Evolutionary conservation across 2,888 invertebrate species (phyloP).

Genomic region (Podotricha telesiphe): DNA sequence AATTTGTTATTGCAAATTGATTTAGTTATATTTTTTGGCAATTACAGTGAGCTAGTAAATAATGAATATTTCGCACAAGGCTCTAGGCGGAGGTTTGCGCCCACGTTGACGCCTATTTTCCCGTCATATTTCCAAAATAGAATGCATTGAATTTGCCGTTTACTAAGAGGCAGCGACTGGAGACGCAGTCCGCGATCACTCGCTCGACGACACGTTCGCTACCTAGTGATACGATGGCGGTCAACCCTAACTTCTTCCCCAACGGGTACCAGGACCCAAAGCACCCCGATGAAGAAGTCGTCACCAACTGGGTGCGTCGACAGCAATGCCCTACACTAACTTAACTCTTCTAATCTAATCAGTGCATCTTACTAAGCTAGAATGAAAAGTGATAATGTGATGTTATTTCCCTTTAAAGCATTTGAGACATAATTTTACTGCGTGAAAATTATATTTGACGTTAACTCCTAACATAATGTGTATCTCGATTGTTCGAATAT

Average conservation of each 20-base stretch:
- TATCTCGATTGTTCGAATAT: conserved; percentile 39
- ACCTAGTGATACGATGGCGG: conserved; percentile 67
- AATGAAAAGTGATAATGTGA: conserved; percentile 24
- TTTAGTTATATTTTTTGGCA: conserved; percentile 21
- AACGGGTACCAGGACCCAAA: conserved; percentile 81
- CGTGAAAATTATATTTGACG: conserved; percentile 12
- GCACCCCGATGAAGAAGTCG: conserved; percentile 84
- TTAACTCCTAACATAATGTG: conserved; percentile 27
- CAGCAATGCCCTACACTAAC: conserved; percentile 23
- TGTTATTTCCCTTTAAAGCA: conserved; percentile 2
- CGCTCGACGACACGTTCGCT: conserved; percentile 69
- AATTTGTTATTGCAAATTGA: conserved; percentile 10
- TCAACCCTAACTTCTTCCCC: conserved; percentile 81
- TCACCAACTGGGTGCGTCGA: conserved; percentile 85
- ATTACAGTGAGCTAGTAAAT: conserved; percentile 29
- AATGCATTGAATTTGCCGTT: conserved; percentile 81
- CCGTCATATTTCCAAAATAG: conserved; percentile 81
- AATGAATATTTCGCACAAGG: conserved; percentile 59
- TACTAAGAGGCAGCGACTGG: conserved; percentile 74
- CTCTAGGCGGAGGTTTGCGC: conserved; percentile 66
- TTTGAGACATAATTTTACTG: conserved; percentile 13
- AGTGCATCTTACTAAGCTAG: conserved; percentile 14
- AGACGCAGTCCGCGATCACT: conserved; percentile 73
- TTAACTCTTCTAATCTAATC: not conserved
- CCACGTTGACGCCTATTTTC: conserved; percentile 73